phyloP scores from a whole-genome alignment of 2,113 vertebrate genomes.

The Sisor rabdophorus region DNA sequence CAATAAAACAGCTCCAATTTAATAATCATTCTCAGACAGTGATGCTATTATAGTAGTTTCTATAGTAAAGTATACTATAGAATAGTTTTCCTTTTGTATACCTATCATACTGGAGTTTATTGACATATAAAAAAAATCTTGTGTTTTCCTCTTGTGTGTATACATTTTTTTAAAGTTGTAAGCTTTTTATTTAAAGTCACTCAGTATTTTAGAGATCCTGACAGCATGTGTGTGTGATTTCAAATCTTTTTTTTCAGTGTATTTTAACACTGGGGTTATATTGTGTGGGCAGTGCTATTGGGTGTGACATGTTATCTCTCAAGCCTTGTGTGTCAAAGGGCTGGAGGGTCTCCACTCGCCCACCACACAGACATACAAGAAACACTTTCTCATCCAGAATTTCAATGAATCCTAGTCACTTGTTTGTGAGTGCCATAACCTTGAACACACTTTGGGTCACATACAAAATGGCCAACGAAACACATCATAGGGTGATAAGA shows the following conservation, averaged over 20 bases:
- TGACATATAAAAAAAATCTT: no score
- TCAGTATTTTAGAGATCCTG: no score
- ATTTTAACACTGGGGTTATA: constrained; percentile 27
- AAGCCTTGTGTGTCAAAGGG: constrained; percentile 42
- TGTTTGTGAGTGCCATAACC: constrained; percentile 30
- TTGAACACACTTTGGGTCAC: constrained; percentile 43
- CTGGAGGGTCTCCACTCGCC: constrained; percentile 51
- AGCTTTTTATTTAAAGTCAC: no score
- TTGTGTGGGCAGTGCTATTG: constrained; percentile 44
- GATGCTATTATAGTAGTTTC: constrained; percentile 15
- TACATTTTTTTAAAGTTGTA: constrained; percentile 6
- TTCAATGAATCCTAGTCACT: constrained; percentile 45
- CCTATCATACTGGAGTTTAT: no score
- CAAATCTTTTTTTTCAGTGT: constrained; percentile 22
- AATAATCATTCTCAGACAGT: not conserved
- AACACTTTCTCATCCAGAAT: constrained; percentile 39
- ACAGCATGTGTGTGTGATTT: not conserved
- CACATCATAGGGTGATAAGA: constrained; percentile 32
- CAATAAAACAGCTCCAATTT: no score
- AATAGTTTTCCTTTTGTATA: constrained; percentile 22
- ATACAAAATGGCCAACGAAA: constrained; percentile 47
- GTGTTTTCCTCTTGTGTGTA: no score
- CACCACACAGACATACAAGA: constrained; percentile 32
- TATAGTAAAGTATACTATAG: constrained; percentile 17
- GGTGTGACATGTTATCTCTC: constrained; percentile 50